Conservation (phyloP, 2,113 vertebrate species). For the Serilophus lunatus region DNA sequence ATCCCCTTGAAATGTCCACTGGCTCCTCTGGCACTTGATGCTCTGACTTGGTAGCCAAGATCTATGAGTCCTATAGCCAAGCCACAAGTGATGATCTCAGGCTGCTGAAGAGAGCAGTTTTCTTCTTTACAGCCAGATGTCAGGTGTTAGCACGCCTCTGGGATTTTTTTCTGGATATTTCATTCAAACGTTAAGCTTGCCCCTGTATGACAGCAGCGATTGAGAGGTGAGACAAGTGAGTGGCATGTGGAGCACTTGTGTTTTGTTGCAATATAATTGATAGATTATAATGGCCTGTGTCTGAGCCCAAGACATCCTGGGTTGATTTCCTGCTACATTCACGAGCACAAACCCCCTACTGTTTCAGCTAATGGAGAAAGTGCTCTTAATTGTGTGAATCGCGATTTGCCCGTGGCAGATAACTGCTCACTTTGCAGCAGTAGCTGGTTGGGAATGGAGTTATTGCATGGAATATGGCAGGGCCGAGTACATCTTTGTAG, state of each 20-base stretch:
- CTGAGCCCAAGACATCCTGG: background rate
- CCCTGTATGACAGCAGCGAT: background rate
- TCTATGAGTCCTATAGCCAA: background rate
- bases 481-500: background rate
- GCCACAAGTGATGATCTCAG: background rate
- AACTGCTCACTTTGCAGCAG: fast-evolving
- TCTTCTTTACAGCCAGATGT: background rate
- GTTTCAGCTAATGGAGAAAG: background rate
- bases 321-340: background rate
- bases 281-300: background rate
- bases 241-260: background rate
- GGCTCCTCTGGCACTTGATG: background rate
- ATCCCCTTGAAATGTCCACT: background rate
- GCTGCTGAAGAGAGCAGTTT: background rate
- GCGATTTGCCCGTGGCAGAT: background rate
- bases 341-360: background rate
- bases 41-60: background rate
- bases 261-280: background rate
- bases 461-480: background rate
- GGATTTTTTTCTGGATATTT: background rate
- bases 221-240: background rate
- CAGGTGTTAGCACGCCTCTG: background rate
- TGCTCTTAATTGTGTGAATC: background rate
- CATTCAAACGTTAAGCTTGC: background rate
- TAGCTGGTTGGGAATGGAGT: background rate